Evolutionary conservation across 1,140 invertebrate species (phyloP).

Genomic region (Tetragonula clypearis): DNA sequence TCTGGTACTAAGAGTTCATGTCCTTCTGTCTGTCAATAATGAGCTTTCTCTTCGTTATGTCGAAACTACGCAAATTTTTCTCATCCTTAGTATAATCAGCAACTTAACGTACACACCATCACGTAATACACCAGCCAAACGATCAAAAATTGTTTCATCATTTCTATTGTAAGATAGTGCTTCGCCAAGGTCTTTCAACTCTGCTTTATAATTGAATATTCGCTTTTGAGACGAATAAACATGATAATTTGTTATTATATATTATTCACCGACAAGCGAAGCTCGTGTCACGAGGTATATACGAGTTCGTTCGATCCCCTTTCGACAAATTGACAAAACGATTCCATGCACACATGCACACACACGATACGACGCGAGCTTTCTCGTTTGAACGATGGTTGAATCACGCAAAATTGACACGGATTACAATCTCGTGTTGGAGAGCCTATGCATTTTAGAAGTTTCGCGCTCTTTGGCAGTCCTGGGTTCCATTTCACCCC

Average conservation of each 20-base stretch:
- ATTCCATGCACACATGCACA: background rate
- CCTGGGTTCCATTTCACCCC: conserved; percentile 20
- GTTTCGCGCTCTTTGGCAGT: conserved; percentile 69
- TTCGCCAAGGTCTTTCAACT: background rate
- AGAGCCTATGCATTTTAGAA: conserved; percentile 64
- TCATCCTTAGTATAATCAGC: background rate
- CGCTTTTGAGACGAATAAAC: background rate
- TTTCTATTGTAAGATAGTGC: background rate
- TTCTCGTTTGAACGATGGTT: background rate
- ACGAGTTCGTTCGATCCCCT: background rate
- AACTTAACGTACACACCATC: background rate
- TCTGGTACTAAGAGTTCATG: too few relatives aligned
- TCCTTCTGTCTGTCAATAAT: too few relatives aligned
- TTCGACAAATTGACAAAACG: background rate
- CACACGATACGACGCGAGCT: background rate
- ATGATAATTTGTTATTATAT: background rate
- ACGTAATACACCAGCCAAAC: background rate
- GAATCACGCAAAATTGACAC: background rate
- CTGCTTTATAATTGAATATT: background rate
- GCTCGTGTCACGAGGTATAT: background rate
- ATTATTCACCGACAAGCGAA: background rate
- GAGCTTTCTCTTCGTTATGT: too few relatives aligned
- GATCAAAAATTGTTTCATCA: background rate
- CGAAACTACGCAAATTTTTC: too few relatives aligned
- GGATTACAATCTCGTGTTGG: background rate